A percentile compares a stretch with the other conserved stretches of the same genome.
These are phyloP conservation scores for Picathartes gymnocephalus DNA, from an alignment of 2,113 vertebrate genomes.

Conservation along the genomic window DNA sequence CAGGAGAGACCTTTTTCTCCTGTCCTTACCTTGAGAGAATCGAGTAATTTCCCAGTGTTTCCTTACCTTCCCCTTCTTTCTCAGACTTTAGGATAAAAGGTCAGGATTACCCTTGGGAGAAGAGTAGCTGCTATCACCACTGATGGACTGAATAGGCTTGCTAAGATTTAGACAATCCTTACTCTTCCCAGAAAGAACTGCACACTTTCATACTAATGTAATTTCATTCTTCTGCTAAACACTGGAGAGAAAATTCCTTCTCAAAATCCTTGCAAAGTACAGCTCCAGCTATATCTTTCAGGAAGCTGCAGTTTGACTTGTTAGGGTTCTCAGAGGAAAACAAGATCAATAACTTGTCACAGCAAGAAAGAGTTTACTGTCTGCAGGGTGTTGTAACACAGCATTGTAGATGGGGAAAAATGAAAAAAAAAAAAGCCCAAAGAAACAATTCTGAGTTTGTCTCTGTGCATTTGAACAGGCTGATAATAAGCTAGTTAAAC, in stretches of 20 bases:
- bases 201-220: background rate
- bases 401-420: background rate
- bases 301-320: slow-evolving; percentile 52
- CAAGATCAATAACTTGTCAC: slow-evolving; percentile 71
- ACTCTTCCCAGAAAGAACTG: background rate
- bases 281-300: slow-evolving; percentile 23
- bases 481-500: slow-evolving; percentile 41
- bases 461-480: slow-evolving; percentile 13
- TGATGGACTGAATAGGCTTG: background rate
- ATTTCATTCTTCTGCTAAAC: slow-evolving; percentile 5
- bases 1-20: background rate
- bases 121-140: background rate
- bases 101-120: background rate
- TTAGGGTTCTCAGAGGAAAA: slow-evolving; percentile 63
- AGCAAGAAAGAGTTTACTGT: slow-evolving; percentile 60
- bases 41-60: background rate
- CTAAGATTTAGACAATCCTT: background rate
- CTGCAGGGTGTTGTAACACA: slow-evolving; percentile 46
- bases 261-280: background rate
- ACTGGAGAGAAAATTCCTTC: slow-evolving; percentile 6
- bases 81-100: background rate
- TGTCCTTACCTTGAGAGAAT: background rate
- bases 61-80: background rate
- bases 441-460: background rate
- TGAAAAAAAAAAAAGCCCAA: rapidly evolving